These are phyloP conservation scores for Daboia siamensis DNA, from an alignment of 2,113 vertebrate genomes.

Conservation along the genomic window DNA sequence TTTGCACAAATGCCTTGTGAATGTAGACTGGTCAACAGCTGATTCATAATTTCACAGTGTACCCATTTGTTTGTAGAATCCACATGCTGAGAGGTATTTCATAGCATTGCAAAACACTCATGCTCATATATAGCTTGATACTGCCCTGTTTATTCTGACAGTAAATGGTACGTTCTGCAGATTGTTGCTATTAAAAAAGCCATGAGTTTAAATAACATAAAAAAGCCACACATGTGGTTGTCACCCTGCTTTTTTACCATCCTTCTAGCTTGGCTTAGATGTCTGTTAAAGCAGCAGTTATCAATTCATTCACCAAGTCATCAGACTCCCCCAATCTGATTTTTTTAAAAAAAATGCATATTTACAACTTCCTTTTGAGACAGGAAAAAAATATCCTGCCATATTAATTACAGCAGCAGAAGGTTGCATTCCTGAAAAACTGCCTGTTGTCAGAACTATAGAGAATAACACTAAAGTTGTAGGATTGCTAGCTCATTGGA, in stretches of 20 bases:
- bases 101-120: neutral
- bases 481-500: neutral
- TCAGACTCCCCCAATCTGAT: neutral
- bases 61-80: neutral
- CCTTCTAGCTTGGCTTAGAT: neutral
- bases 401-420: neutral
- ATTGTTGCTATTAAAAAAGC: neutral
- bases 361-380: neutral
- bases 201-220: neutral
- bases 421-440: neutral
- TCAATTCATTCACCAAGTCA: neutral
- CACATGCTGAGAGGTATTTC: constrained; percentile 1
- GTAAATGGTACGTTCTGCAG: constrained; percentile 1
- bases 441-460: neutral
- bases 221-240: neutral
- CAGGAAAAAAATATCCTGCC: neutral
- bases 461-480: neutral
- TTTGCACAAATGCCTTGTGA: neutral
- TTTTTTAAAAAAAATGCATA: neutral
- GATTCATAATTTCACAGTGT: neutral
- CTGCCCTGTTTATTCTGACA: neutral
- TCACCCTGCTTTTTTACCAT: neutral
- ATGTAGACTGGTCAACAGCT: constrained; percentile 11
- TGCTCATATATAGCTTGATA: constrained; percentile 5
- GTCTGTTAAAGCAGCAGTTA: neutral